Evolutionary conservation across 2,113 vertebrate species (phyloP).

Genomic region (Myrmecophaga tridactyla): DNA sequence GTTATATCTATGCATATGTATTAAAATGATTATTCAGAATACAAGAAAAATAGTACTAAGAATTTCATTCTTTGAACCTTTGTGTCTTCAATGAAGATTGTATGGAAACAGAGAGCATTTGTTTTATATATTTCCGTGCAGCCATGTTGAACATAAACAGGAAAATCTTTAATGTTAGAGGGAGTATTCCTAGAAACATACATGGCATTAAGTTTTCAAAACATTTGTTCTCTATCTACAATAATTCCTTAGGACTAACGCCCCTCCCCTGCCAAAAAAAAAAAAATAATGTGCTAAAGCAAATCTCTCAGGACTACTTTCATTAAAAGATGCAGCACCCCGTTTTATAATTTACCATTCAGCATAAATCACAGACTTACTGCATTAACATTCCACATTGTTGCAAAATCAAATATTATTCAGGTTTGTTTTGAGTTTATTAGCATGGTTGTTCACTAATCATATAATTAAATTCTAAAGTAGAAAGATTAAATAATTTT

Average conservation of each 20-base stretch:
- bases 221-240: constrained; percentile 45
- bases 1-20: constrained; percentile 1
- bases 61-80: constrained; percentile 55
- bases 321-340: rapidly evolving
- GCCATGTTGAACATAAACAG: constrained; percentile 85
- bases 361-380: constrained; percentile 15
- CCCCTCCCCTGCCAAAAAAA: background rate
- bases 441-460: background rate
- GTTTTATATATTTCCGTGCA: constrained; percentile 75
- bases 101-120: constrained; percentile 77
- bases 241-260: constrained; percentile 14
- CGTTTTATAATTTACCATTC: constrained; percentile 16
- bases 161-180: constrained; percentile 79
- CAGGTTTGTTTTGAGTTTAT: constrained; percentile 24
- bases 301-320: constrained; percentile 58
- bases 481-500: constrained; percentile 23
- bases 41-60: constrained; percentile 48
- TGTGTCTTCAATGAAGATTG: constrained; percentile 69
- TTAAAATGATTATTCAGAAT: constrained; percentile 36
- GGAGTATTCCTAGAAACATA: constrained; percentile 58
- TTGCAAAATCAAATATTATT: constrained; percentile 8
- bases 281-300: constrained; percentile 30
- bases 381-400: background rate
- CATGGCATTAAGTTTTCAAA: constrained; percentile 48
- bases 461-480: constrained; percentile 5